Evolutionary conservation across 2,797 vertebrate species (phyloP).

Genomic region (Arctocebus calabarensis): DNA sequence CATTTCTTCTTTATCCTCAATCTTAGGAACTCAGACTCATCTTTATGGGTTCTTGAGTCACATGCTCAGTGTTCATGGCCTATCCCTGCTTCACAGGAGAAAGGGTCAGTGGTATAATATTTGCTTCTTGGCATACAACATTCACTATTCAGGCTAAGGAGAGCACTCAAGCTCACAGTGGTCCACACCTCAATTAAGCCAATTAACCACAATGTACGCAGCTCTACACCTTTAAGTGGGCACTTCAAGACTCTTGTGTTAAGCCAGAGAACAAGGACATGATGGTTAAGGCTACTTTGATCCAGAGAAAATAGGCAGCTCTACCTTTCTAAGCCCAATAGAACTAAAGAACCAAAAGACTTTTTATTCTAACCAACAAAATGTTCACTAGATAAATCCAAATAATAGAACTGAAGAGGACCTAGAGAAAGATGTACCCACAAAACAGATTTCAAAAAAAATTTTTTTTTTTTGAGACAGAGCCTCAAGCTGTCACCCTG

Average conservation of each 20-base stretch:
- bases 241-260: not conserved
- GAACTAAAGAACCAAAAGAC: not conserved
- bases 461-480: no score
- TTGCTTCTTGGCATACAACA: not conserved
- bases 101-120: not conserved
- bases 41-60: not conserved
- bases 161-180: not conserved
- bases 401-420: not conserved
- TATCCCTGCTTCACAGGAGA: not conserved
- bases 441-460: slow-evolving; percentile 33
- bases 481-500: no score
- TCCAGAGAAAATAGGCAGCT: not conserved
- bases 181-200: not conserved
- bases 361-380: slow-evolving; percentile 11
- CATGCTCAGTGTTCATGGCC: not conserved
- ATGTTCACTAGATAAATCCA: slow-evolving; percentile 12
- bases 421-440: not conserved
- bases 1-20: not conserved
- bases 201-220: slow-evolving; percentile 32
- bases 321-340: not conserved
- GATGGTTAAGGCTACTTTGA: not conserved
- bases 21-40: not conserved
- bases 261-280: slow-evolving; percentile 22
- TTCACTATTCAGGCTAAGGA: not conserved
- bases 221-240: not conserved